phyloP scores from a whole-genome alignment of 2,888 invertebrate genomes.

The Actias luna region DNA sequence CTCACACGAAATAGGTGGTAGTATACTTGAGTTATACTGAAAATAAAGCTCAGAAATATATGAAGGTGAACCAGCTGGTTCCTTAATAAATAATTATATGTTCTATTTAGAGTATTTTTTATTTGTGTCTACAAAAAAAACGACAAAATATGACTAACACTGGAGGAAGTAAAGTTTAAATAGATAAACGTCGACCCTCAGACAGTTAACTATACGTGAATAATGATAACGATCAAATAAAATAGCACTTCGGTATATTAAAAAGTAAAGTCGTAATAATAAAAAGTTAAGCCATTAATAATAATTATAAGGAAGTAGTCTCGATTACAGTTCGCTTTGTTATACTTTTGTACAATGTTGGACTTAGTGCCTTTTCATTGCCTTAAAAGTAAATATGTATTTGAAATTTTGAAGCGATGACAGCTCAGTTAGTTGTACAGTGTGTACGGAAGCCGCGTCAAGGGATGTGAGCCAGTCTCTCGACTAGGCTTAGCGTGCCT shows the following conservation, averaged over 20 bases:
- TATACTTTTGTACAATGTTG: slow-evolving; percentile 1
- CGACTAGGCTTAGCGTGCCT: no score
- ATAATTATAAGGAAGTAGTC: neutral
- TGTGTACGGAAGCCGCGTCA: no score
- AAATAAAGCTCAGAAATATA: no score
- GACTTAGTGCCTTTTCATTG: slow-evolving; percentile 2
- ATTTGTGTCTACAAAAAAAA: no score
- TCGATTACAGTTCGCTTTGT: slow-evolving; percentile 10
- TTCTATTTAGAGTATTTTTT: no score
- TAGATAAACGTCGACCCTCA: neutral
- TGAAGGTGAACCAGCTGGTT: no score
- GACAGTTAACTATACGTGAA: neutral
- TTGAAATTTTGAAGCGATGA: no score
- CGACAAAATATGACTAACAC: neutral
- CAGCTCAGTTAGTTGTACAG: no score
- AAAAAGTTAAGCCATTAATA: neutral
- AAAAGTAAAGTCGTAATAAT: neutral
- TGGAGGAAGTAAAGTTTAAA: neutral
- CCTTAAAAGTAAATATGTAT: neutral
- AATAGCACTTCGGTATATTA: neutral
- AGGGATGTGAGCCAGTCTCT: no score
- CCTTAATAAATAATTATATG: no score
- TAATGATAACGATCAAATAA: neutral
- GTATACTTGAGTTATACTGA: no score
- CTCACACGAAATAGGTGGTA: no score